phyloP scores from a whole-genome alignment of 1,140 invertebrate genomes.

The Brachionus koreanus region DNA sequence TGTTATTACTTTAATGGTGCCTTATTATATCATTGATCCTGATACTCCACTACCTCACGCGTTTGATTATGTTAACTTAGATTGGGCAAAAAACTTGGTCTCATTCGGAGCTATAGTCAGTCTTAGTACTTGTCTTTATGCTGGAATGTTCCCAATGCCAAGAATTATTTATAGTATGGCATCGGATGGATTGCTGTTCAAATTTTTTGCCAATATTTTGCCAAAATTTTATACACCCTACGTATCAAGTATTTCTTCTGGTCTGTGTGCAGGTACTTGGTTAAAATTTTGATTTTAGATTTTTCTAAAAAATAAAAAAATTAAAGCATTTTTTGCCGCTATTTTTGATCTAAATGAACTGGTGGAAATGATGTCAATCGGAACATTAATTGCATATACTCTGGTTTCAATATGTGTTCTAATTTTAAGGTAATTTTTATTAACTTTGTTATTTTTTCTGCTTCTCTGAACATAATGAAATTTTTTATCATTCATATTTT shows the following conservation, averaged over 20 bases:
- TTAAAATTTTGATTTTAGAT: neutral
- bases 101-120: conserved; percentile 66
- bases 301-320: neutral
- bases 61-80: conserved; percentile 78
- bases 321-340: conserved; percentile 72
- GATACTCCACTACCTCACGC: conserved; percentile 84
- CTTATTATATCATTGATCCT: conserved; percentile 75
- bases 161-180: conserved; percentile 73
- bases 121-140: conserved; percentile 66
- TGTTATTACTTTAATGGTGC: conserved; percentile 62
- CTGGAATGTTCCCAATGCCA: conserved; percentile 94
- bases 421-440: conserved; percentile 66
- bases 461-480: no score
- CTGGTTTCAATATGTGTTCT: conserved; percentile 83
- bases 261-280: conserved; percentile 67
- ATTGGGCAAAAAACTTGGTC: conserved; percentile 73
- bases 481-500: no score
- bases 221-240: conserved; percentile 71
- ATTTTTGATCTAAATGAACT: conserved; percentile 80
- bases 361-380: conserved; percentile 91
- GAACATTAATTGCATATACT: conserved; percentile 84
- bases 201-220: conserved; percentile 42
- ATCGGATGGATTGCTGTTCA: conserved; percentile 57
- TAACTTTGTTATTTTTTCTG: no score
- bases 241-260: conserved; percentile 74